Conservation (phyloP, 2,113 vertebrate species). For the Nannospalax galili region DNA sequence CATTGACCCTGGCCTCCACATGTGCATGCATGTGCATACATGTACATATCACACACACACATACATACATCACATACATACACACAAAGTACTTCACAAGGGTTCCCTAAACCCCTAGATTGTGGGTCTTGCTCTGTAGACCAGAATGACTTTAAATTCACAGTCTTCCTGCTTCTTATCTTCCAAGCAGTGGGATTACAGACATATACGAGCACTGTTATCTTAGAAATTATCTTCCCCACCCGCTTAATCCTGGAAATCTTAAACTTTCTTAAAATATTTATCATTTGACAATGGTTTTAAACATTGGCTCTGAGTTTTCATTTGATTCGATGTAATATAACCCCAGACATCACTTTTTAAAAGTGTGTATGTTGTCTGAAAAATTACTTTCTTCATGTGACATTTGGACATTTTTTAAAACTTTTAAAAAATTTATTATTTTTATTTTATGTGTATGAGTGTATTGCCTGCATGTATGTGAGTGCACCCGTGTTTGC, state of each 20-base stretch:
- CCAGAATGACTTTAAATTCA: not conserved
- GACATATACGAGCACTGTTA: no score
- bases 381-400: constrained; percentile 3
- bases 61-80: not conserved
- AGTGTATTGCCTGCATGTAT: no score
- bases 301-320: not conserved
- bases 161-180: not conserved
- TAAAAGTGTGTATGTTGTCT: constrained; percentile 40
- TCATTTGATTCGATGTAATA: constrained; percentile 56
- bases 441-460: no score
- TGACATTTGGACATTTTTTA: no score
- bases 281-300: constrained; percentile 35
- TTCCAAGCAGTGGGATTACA: not conserved
- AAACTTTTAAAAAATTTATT: no score
- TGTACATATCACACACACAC: not conserved
- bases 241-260: not conserved
- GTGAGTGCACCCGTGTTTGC: no score
- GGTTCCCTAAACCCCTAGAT: not conserved
- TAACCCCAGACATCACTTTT: constrained; percentile 24
- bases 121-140: not conserved
- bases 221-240: not conserved
- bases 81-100: not conserved
- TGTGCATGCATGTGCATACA: no score
- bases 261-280: constrained; percentile 8
- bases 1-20: not conserved